Evolutionary conservation across 2,113 vertebrate species (phyloP).

Genomic region (Ciconia boyciana): DNA sequence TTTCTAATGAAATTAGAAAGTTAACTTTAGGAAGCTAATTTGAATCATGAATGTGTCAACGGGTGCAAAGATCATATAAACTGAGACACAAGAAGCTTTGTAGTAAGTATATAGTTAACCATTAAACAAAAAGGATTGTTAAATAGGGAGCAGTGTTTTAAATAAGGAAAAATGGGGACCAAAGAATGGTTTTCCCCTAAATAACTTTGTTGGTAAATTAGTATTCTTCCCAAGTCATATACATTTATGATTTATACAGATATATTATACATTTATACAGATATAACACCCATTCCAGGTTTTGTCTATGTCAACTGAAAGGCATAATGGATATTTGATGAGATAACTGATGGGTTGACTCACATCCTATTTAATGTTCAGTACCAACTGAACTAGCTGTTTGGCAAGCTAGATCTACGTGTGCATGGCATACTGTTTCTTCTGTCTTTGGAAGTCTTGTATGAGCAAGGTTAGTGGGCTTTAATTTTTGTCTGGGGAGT

Average conservation of each 20-base stretch:
- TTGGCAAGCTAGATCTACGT: not conserved
- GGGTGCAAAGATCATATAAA: not conserved
- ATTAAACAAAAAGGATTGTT: not conserved
- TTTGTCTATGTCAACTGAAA: not conserved
- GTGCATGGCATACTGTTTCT: not conserved
- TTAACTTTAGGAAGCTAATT: conserved; percentile 13
- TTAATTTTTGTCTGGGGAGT: not conserved
- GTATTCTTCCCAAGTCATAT: not conserved
- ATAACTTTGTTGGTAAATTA: not conserved
- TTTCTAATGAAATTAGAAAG: not conserved
- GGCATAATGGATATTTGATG: not conserved
- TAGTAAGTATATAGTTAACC: not conserved
- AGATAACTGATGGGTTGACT: not conserved
- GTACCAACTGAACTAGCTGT: not conserved
- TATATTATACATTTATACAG: no score
- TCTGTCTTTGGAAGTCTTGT: not conserved
- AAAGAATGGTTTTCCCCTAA: not conserved
- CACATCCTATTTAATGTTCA: not conserved
- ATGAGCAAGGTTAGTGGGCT: not conserved
- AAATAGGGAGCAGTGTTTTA: not conserved
- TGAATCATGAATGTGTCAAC: not conserved
- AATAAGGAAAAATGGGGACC: not conserved
- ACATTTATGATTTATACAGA: no score
- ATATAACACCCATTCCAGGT: not conserved
- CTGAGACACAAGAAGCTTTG: not conserved